Evolutionary conservation across 1,140 invertebrate genomes (phyloP), one percentile per base, ranked within the genome.

Genomic region (Conus ventricosus): DNA sequence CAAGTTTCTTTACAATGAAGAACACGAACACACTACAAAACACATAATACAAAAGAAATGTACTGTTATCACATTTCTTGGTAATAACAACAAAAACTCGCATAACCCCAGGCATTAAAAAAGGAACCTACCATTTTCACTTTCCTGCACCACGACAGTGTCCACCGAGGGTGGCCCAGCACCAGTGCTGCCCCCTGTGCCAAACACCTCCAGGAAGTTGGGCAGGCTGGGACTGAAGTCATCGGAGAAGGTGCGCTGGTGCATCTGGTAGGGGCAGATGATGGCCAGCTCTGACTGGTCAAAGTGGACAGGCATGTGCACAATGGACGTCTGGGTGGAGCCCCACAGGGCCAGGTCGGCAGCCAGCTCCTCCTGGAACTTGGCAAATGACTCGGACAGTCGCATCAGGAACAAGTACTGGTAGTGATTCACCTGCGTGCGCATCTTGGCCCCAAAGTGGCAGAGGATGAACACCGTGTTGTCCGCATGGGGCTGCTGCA

Each of bases 401-500:
- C 98, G 96, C 92, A 99, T 95, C 53, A 99, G 94, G 95, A 99
- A 99, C 83, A 99, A 96, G 95, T 97, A 97, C 95, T 99, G 98
- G 95, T 98, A 98, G 95, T 99, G 98, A 96, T 98, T 99, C 63
- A 95, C 88, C 88, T 95, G 95, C 63, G 92, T 90, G 55, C 91
- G 90, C 20, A 95, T 89, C 91, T 93, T 93, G 71, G 89, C 91
- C 13, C 89, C 91, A 76, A 95, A 88, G 86, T 94, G 91, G 20
- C 92, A 89, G 25, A 95, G 67, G 51, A 95, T 53, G 82, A 88
- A 90, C 20, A 81, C 39, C 3, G 82, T 87, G 15, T 55, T 76
- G 27, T 94, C 91, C 51, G 92, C 90, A 55, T 67, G 39, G 10
- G 60, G 54, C 63, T 88, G 54, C 27, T 60, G 67, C 17, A 76